phyloP scores from a whole-genome alignment of 2,797 vertebrate genomes.

The Garrulus glandarius region DNA sequence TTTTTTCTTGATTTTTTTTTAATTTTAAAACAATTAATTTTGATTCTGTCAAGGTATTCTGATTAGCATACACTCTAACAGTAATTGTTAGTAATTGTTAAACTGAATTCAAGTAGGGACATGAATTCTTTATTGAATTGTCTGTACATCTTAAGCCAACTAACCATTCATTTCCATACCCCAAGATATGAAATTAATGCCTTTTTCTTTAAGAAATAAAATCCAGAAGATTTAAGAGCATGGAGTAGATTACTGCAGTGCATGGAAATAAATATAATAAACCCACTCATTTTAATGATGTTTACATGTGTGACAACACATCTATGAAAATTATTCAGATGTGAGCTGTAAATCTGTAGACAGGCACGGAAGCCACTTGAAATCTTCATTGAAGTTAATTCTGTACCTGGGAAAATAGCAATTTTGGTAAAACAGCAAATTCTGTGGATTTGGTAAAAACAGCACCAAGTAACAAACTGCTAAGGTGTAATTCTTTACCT shows the following conservation, averaged over 20 bases:
- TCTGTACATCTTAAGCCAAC: neutral
- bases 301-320: slow-evolving; percentile 9
- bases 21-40: neutral
- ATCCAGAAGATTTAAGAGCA: neutral
- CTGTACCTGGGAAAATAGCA: slow-evolving; percentile 32
- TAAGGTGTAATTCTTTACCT: neutral
- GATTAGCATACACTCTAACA: neutral
- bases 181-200: neutral
- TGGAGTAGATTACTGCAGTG: neutral
- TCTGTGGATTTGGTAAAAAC: slow-evolving; percentile 35
- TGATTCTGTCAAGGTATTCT: neutral
- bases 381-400: slow-evolving; percentile 12
- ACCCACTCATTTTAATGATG: neutral
- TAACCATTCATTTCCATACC: neutral
- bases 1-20: neutral
- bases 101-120: neutral
- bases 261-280: neutral
- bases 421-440: slow-evolving; percentile 28
- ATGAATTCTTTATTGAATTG: neutral
- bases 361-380: neutral
- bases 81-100: neutral
- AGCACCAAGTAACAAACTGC: neutral
- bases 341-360: neutral
- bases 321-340: neutral
- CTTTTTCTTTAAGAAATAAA: neutral